Base-by-base conservation (phyloP, 23 tunicate species). In the Corella eumyota region DNA sequence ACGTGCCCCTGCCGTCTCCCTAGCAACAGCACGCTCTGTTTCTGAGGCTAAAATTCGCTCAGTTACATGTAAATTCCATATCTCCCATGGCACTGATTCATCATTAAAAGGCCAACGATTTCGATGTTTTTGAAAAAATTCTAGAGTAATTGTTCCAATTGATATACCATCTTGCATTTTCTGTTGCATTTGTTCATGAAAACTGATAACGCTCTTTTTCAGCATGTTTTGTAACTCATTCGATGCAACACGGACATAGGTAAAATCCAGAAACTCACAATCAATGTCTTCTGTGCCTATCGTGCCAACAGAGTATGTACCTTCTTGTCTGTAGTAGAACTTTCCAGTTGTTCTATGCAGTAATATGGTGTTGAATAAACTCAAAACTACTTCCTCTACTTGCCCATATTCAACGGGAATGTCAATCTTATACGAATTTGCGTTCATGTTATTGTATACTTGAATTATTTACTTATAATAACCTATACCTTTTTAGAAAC, bases 71-170 rank as follows among this genome's bases (percentile, higher is more conserved):
- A 84, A 38, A 47, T 84, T 84, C 96, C 96, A 88, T 27, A 79
- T 72, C 53, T 88, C 96, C 96, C 96, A 88, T 2, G 96, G 96
- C 29, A 74, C 72, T 19, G 65, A 67, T 32, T 73, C 94, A 21
- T 84, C 90, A 23, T 57, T 45, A 63, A 75, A 78, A 0, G 73
- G 70, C 88, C 88, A 88, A 3, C 63, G 54, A 54, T 63, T 58
- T 34, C 69, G 40, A 20, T 81, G 59, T 47, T 78, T 88, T 67
- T 88, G 96, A 53, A 49, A 88, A 55, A 88, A 88, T 40, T 88
- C 88, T 20, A 88, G 30, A 3, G 81, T 78, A 30, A 88, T 73
- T 13, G 81, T 73, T 17, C 96, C 96, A 22, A 60, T 31, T 7
- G 85, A 56, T n/a, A 69, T 17, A 25, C 61, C 75, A 36, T 61